These are phyloP conservation scores for Pachyseris speciosa DNA, from an alignment of 64 coral and sea anemone species.

Conservation along the genomic window DNA sequence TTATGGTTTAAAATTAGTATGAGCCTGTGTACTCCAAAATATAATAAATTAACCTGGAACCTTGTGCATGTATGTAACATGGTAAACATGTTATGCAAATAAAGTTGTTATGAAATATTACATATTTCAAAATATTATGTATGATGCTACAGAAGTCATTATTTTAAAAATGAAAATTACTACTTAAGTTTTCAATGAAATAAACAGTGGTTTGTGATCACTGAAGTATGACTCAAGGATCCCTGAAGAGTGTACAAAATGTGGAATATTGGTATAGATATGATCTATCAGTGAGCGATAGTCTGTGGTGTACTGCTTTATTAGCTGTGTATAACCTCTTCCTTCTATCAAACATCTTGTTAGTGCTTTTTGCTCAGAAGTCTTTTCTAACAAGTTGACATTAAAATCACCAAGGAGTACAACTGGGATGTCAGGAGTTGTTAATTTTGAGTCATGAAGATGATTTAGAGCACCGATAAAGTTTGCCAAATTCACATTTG, in stretches of 20 bases:
- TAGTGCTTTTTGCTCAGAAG: neutral
- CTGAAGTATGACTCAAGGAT: slow-evolving; percentile 57
- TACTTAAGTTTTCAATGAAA: slow-evolving; percentile 26
- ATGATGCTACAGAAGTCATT: no score
- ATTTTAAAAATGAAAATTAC: no score
- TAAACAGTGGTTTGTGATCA: slow-evolving; percentile 57
- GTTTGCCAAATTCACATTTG: neutral
- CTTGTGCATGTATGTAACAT: no score
- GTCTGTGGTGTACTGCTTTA: slow-evolving; percentile 45
- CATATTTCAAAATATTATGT: no score
- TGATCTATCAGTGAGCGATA: slow-evolving; percentile 60
- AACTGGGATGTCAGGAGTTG: neutral
- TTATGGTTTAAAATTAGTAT: no score
- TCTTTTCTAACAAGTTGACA: slow-evolving; percentile 33
- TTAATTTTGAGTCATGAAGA: slow-evolving; percentile 16
- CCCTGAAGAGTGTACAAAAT: slow-evolving; percentile 27
- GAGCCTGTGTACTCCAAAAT: no score
- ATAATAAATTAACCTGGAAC: no score
- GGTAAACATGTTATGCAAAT: no score
- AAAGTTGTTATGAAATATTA: no score
- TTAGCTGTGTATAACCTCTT: slow-evolving; percentile 50
- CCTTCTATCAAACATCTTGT: neutral
- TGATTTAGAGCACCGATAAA: slow-evolving; percentile 28
- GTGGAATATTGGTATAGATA: slow-evolving; percentile 56
- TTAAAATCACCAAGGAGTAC: slow-evolving; percentile 25